phyloP scores from a whole-genome alignment of 2,797 vertebrate species.

The Spinus pinus region DNA sequence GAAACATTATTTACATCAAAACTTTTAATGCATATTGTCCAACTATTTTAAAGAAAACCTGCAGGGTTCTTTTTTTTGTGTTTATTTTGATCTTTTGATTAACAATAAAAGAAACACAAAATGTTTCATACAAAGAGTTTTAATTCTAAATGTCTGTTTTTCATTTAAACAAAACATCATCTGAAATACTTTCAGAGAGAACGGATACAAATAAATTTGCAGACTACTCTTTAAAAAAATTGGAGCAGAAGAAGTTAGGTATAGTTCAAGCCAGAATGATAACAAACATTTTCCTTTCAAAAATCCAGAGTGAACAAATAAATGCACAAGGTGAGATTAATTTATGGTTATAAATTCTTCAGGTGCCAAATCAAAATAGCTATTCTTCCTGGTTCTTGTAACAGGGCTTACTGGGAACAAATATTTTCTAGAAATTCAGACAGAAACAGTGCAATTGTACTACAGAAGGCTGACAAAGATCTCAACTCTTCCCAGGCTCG shows the following conservation, averaged over 20 bases:
- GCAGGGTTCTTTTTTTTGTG: neutral
- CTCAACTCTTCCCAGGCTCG: neutral
- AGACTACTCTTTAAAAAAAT: neutral
- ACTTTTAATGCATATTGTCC: neutral
- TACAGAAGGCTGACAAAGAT: neutral
- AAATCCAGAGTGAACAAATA: neutral
- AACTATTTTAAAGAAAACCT: neutral
- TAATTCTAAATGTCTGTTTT: neutral
- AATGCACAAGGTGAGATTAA: neutral
- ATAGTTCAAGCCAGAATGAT: neutral
- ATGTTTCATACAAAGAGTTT: neutral
- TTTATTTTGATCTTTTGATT: neutral
- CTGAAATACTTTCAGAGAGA: neutral
- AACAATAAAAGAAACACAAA: neutral
- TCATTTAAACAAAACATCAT: neutral
- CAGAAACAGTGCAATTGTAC: neutral
- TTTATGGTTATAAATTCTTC: neutral
- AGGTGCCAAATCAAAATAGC: neutral
- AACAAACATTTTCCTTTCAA: neutral
- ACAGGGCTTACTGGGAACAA: neutral
- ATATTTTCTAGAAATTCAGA: neutral
- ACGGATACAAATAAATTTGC: neutral
- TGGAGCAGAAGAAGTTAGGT: neutral
- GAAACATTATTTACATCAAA: neutral
- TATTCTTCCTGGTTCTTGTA: neutral